These are phyloP conservation scores for Aurelia sp. DNA, from an alignment of 30 jellyfish, hydroid and myxozoan species.

Conservation along the genomic window DNA sequence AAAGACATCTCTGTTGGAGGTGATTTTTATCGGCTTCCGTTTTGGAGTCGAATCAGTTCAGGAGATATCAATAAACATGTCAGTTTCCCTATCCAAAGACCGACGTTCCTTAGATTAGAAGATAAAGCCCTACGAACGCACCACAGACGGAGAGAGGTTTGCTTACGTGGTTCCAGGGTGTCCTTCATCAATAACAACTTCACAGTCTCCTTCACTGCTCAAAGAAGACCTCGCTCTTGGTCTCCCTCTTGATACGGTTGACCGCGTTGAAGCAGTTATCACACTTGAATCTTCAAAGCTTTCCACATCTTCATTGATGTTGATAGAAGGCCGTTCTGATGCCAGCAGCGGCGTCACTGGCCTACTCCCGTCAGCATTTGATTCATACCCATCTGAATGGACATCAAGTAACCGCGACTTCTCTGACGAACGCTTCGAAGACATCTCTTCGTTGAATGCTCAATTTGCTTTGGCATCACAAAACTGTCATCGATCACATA, in stretches of 20 bases:
- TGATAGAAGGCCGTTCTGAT: slow-evolving; percentile 22
- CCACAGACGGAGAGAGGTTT: not conserved
- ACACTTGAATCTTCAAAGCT: not conserved
- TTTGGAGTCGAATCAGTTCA: too few relatives aligned
- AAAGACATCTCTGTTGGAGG: too few relatives aligned
- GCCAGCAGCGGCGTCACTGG: slow-evolving; percentile 1
- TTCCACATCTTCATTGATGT: not conserved
- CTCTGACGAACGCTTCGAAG: slow-evolving; percentile 16
- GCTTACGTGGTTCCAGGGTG: slow-evolving; percentile 89
- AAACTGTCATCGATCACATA: too few relatives aligned
- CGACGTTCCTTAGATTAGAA: too few relatives aligned
- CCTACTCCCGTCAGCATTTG: not conserved
- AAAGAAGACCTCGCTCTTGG: slow-evolving; percentile 41
- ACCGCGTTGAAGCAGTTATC: slow-evolving; percentile 14
- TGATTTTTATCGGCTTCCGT: too few relatives aligned
- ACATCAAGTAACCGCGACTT: slow-evolving; percentile 23
- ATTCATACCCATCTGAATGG: slow-evolving; percentile 38
- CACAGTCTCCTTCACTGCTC: slow-evolving; percentile 13
- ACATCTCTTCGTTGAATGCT: slow-evolving; percentile 1
- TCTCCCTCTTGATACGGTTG: slow-evolving; percentile 34
- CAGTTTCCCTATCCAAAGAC: too few relatives aligned
- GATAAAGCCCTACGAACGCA: too few relatives aligned
- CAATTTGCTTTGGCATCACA: too few relatives aligned
- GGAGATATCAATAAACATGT: too few relatives aligned
- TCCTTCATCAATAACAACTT: slow-evolving; percentile 55